Conservation (phyloP, 1,140 invertebrate genomes). For the Amyelois transitella region DNA sequence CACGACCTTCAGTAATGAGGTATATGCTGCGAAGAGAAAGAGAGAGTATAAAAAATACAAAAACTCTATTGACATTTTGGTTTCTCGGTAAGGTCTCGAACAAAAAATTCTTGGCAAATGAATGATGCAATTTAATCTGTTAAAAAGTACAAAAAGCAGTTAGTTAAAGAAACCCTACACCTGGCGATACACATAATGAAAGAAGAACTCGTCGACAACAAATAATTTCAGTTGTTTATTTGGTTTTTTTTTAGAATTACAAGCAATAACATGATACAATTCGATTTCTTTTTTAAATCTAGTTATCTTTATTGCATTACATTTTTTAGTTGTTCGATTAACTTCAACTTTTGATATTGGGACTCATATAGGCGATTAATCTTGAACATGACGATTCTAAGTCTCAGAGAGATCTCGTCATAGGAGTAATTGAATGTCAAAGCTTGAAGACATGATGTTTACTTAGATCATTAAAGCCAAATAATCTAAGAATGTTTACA, state of each 20-base stretch:
- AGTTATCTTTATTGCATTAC: neutral
- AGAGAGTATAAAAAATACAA: too few relatives aligned
- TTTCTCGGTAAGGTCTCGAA: neutral
- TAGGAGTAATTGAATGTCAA: too few relatives aligned
- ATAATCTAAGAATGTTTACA: too few relatives aligned
- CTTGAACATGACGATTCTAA: too few relatives aligned
- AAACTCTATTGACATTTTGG: neutral
- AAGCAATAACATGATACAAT: neutral
- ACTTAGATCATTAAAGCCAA: too few relatives aligned
- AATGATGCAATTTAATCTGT: constrained; percentile 6
- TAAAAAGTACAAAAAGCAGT: neutral
- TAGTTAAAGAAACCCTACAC: neutral
- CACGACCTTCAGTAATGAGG: too few relatives aligned
- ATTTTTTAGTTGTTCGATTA: too few relatives aligned
- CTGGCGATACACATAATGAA: neutral
- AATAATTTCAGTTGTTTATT: neutral
- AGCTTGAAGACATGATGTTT: too few relatives aligned
- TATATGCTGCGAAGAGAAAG: too few relatives aligned
- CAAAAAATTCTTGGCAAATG: neutral
- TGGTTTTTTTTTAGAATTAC: neutral
- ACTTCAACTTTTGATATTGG: too few relatives aligned
- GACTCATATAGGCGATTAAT: too few relatives aligned
- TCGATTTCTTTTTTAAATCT: neutral
- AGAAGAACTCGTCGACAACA: neutral
- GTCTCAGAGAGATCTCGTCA: too few relatives aligned